Evolutionary conservation across 2,888 invertebrate species (phyloP), one percentile per base, ranked within the genome.

Genomic region (Neuroscelio doddi): DNA sequence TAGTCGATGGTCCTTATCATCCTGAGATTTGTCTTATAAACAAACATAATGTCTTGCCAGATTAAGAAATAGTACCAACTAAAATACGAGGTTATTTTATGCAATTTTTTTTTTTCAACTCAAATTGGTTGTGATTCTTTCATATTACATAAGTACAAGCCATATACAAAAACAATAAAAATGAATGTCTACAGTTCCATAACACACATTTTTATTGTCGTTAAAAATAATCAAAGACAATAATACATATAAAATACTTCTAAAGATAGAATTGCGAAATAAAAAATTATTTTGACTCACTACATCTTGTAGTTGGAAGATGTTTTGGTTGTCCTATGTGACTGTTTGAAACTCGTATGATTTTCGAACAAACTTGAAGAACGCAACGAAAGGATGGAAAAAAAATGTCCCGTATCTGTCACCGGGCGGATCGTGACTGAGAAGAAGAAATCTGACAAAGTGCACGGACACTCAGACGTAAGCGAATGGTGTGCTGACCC

Each of bases 371-470:
- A n/a, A n/a, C n/a, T 14, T 36, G 36, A 36, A 7, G 12, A 2
- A 14, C 21, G 5, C 21, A 14, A n/a, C 10, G 36, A 36, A 14
- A 9, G 16, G 27, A 15, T 16, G 41, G 50, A 16, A 17, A 42
- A 46, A 58, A 56, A 51, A 42, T 27, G 58, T 55, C 68, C 69
- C 71, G 76, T 77, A 74, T 76, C 72, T 73, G 76, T 76, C 76
- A 74, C 76, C 72, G 74, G 71, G 57, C 71, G 69, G 67, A 73
- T 74, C 68, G 77, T 73, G 72, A 79, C 80, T 76, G 76, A 77
- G 70, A 71, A 72, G 61, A 64, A 42, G 52, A 64, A 71, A 70
- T 67, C 65, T 47, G 61, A 63, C 70, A 69, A 66, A 70, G 69
- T 70, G 69, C 65, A 73, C 69, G 71, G 74, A 73, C 12, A 32